Percentiles rank a stretch among this genome's conserved stretches.
Evolutionary conservation across 2,888 invertebrate species (phyloP).

Genomic region (Scaptomyza polygonia): DNA sequence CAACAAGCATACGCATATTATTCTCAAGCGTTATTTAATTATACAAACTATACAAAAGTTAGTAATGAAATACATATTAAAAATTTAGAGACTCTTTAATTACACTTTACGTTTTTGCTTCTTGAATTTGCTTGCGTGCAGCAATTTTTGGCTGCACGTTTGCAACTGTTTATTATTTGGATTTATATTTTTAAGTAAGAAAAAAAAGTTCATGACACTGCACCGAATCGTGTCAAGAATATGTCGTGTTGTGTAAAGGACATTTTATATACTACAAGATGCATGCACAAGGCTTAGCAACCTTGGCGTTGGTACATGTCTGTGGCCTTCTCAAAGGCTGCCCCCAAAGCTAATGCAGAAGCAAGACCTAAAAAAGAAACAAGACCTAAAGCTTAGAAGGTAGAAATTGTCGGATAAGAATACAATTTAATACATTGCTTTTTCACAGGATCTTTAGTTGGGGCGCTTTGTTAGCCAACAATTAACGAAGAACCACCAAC

Average conservation of each 20-base stretch:
- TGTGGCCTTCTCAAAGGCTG: conserved; percentile 30
- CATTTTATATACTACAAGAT: conserved; percentile 7
- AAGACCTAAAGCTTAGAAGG: background rate
- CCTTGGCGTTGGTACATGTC: conserved; percentile 41
- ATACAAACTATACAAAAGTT: too few species aligned
- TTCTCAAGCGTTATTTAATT: too few species aligned
- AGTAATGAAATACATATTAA: too few species aligned
- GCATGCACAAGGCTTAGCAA: conserved; percentile 12
- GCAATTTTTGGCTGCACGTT: conserved; percentile 5
- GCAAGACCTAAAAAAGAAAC: background rate
- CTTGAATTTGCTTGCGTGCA: conserved; percentile 13
- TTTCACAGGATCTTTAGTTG: background rate
- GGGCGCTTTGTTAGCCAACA: conserved; percentile 23
- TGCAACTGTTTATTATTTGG: background rate
- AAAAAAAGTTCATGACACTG: conserved; percentile 8
- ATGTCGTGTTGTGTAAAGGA: conserved; percentile 9
- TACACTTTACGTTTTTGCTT: conserved; percentile 24
- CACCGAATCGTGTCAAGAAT: conserved; percentile 2
- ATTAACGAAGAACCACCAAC: conserved; percentile 28
- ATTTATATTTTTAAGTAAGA: background rate
- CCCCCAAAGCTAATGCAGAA: conserved; percentile 33
- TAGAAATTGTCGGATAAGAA: background rate
- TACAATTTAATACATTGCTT: background rate
- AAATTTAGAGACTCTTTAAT: background rate
- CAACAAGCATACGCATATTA: conserved; percentile 1